Conservation (phyloP, 2,113 vertebrate genomes). For the Phainopepla nitens region DNA sequence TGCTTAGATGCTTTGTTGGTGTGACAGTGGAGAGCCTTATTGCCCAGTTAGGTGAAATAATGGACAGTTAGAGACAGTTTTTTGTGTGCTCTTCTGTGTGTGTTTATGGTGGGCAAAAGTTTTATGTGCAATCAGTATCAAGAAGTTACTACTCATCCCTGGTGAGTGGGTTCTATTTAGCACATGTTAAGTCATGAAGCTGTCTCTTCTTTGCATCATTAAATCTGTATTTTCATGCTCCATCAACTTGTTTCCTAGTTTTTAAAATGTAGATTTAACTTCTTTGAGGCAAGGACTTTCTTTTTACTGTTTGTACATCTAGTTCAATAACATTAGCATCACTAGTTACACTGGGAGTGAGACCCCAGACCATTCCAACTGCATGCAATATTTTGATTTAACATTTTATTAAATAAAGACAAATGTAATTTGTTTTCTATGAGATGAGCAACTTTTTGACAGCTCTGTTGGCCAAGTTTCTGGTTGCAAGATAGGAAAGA, state of each 20-base stretch:
- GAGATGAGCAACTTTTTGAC: not conserved
- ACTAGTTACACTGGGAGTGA: not conserved
- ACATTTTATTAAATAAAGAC: not conserved
- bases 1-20: not conserved
- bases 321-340: not conserved
- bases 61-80: not conserved
- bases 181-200: not conserved
- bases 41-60: not conserved
- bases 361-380: not conserved
- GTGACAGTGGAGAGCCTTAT: not conserved
- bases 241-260: not conserved
- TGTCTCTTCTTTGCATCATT: not conserved
- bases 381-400: not conserved
- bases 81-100: not conserved
- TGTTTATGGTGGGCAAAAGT: not conserved
- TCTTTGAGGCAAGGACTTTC: not conserved
- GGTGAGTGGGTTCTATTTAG: fast-evolving
- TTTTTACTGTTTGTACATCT: not conserved
- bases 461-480: not conserved
- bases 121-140: fast-evolving
- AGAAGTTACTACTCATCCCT: not conserved
- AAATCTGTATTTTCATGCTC: not conserved
- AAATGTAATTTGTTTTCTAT: not conserved
- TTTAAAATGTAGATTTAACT: not conserved
- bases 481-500: not conserved